A percentile compares a stretch with the other conserved stretches of the same genome.
Evolutionary conservation across 2,113 vertebrate species (phyloP).

Genomic region (Onychostruthus taczanowskii): DNA sequence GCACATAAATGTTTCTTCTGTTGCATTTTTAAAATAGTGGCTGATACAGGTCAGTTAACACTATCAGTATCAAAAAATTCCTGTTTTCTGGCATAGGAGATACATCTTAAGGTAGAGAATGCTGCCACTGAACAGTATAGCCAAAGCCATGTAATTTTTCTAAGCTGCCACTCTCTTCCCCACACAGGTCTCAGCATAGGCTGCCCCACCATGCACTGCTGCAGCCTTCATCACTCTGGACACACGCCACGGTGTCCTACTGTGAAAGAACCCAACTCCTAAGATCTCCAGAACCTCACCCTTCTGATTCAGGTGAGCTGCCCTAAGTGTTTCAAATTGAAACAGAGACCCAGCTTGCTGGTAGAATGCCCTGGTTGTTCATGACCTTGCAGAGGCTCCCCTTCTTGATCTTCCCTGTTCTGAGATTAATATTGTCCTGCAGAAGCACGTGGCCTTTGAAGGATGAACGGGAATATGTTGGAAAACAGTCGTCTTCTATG

Average conservation of each 20-base stretch:
- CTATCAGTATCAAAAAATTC: not conserved
- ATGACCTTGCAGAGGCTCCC: not conserved
- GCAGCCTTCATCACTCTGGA: not conserved
- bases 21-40: not conserved
- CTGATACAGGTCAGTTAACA: not conserved
- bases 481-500: not conserved
- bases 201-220: not conserved
- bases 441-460: not conserved
- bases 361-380: not conserved
- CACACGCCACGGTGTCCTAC: rapidly evolving
- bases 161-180: not conserved
- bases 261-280: not conserved
- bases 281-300: not conserved
- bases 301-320: not conserved
- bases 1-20: not conserved
- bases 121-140: not conserved
- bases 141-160: not conserved
- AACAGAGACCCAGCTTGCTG: not conserved
- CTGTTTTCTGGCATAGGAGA: not conserved
- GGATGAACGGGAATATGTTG: not conserved
- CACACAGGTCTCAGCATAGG: not conserved
- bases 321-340: not conserved
- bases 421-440: not conserved
- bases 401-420: not conserved
- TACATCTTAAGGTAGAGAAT: not conserved